Evolutionary conservation across 1,140 invertebrate genomes (phyloP).

Genomic region (Caenorhabditis inopinata): DNA sequence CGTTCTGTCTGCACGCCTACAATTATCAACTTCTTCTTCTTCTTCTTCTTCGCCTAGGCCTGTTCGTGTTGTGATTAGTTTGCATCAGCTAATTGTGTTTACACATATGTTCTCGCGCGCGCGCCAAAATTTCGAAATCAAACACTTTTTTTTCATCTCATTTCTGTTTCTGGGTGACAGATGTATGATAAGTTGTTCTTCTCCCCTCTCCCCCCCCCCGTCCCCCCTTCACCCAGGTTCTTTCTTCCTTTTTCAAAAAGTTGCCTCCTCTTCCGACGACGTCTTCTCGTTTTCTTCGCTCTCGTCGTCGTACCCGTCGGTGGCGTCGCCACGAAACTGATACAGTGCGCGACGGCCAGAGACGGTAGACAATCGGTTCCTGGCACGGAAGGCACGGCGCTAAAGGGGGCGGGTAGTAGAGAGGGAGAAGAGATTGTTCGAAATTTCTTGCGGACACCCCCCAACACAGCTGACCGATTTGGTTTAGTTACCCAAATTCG

Average conservation of each 20-base stretch:
- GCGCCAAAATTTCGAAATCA: constrained; percentile 19
- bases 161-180: background rate
- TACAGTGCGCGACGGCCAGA: background rate
- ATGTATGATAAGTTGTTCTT: constrained; percentile 28
- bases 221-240: too few species aligned
- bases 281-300: constrained; percentile 4
- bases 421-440: constrained; percentile 20
- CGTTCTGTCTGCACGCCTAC: too few species aligned
- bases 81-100: background rate
- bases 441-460: background rate
- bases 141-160: background rate
- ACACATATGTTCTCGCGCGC: background rate
- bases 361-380: constrained; percentile 2
- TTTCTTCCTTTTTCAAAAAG: constrained; percentile 20
- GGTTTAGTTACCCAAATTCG: constrained; percentile 17
- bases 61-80: too few species aligned
- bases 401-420: background rate
- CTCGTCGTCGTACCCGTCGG: constrained; percentile 11
- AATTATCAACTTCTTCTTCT: too few species aligned
- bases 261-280: background rate
- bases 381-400: constrained; percentile 29
- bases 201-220: too few species aligned
- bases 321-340: constrained; percentile 19
- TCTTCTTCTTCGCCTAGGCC: too few species aligned
- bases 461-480: constrained; percentile 23